Conservation (phyloP, 2,888 invertebrate genomes). For the Sylvicola cinctus region DNA sequence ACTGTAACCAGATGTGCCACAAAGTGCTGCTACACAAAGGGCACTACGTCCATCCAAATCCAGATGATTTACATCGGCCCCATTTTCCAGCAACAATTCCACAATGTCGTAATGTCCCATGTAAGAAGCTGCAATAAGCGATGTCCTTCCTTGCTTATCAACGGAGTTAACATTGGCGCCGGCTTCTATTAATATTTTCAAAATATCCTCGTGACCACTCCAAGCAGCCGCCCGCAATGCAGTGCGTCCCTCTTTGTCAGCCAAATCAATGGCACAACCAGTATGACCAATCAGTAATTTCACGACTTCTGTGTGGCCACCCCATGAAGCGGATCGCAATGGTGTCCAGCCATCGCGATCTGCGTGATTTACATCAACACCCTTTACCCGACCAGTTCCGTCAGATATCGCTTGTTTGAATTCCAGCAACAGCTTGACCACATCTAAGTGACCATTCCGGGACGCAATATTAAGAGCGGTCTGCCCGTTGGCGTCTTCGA, state of each 20-base stretch:
- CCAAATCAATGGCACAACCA: constrained; percentile 61
- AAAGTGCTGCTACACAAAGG: constrained; percentile 68
- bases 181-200: constrained; percentile 49
- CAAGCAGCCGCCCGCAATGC: constrained; percentile 80
- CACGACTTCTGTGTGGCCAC: constrained; percentile 78
- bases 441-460: constrained; percentile 50
- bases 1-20: constrained; percentile 53
- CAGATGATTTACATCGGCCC: constrained; percentile 66
- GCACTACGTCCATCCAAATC: constrained; percentile 79
- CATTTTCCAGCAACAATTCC: constrained; percentile 56
- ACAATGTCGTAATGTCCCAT: constrained; percentile 93
- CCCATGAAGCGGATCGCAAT: constrained; percentile 84
- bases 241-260: constrained; percentile 73
- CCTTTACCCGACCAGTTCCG: constrained; percentile 23
- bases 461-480: constrained; percentile 74
- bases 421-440: constrained; percentile 37
- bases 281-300: constrained; percentile 56
- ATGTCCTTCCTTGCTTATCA: constrained; percentile 80
- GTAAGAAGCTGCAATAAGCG: constrained; percentile 85
- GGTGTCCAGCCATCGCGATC: constrained; percentile 82
- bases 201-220: constrained; percentile 81
- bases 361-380: constrained; percentile 53
- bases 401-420: constrained; percentile 18
- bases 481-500: constrained; percentile 58
- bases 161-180: constrained; percentile 63